Conservation (phyloP, 2,113 vertebrate genomes). For the Rattus rattus region DNA sequence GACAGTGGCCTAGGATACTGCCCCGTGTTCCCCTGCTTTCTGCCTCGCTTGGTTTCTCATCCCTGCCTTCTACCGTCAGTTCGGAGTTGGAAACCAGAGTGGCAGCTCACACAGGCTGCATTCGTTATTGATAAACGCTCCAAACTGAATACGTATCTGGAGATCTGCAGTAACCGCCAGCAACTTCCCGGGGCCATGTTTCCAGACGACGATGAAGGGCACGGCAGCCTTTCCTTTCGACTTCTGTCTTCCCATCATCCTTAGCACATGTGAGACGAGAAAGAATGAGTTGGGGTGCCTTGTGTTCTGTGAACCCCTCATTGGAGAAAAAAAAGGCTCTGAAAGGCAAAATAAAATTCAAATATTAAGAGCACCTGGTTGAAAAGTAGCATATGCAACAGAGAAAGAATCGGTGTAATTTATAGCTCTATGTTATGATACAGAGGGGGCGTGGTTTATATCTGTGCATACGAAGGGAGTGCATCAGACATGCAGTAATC, state of each 20-base stretch:
- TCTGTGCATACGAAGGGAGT: neutral
- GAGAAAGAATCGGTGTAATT: neutral
- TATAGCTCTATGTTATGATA: neutral
- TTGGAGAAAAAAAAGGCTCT: neutral
- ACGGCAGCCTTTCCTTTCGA: neutral
- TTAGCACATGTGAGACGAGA: neutral
- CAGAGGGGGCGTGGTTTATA: neutral
- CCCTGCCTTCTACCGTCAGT: neutral
- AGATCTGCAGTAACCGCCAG: neutral
- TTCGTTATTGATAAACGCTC: neutral
- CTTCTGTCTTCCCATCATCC: neutral
- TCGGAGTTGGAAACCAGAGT: neutral
- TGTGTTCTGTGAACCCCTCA: neutral
- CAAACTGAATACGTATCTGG: neutral
- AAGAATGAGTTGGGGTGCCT: neutral
- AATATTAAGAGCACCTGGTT: neutral
- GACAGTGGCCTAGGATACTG: neutral
- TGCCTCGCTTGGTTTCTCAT: neutral
- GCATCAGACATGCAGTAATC: neutral
- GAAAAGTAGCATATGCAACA: neutral
- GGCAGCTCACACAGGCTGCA: neutral
- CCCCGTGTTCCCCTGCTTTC: neutral
- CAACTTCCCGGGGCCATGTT: neutral
- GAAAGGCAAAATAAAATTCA: neutral
- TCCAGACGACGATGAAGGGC: neutral